Percentiles rank a stretch among this genome's conserved stretches.
phyloP scores from a whole-genome alignment of 2,113 vertebrate genomes.

The Xiphias gladius region DNA sequence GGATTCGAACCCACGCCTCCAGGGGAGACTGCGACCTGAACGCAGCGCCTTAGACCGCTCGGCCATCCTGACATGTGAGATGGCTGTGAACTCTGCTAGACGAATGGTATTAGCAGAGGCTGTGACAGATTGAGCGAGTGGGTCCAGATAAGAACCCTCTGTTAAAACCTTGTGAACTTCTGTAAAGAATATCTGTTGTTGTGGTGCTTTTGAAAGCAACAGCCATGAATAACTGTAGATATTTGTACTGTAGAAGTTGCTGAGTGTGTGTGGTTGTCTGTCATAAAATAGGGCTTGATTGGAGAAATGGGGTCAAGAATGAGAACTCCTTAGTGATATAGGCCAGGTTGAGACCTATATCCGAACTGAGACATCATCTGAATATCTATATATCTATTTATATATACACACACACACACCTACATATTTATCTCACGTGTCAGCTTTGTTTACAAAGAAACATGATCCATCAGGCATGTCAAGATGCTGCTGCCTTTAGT shows the following conservation, averaged over 20 bases:
- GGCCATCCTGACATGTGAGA: constrained; percentile 80
- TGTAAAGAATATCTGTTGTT: too few species aligned
- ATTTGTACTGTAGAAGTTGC: too few species aligned
- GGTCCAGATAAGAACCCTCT: too few species aligned
- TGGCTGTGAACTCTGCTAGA: too few species aligned
- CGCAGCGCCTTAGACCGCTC: constrained; percentile 83
- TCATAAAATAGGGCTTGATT: too few species aligned
- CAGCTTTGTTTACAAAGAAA: constrained; percentile 44
- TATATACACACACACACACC: not conserved
- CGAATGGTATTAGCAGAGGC: too few species aligned
- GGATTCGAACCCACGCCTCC: constrained; percentile 85
- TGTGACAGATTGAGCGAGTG: too few species aligned
- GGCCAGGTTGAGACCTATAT: not conserved
- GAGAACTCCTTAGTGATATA: not conserved
- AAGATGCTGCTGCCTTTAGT: not conserved
- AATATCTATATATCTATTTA: too few species aligned
- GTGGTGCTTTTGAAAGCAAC: constrained; percentile 3
- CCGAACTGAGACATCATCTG: not conserved
- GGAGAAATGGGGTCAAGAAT: too few species aligned
- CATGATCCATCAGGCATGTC: not conserved
- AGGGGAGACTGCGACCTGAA: constrained; percentile 84
- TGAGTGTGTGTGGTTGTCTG: not conserved
- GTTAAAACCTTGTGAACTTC: not conserved
- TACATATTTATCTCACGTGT: not conserved
- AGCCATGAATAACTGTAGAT: too few species aligned